Base-by-base conservation (phyloP, 2,888 invertebrate genomes). In the Zygogramma bicolorata region DNA sequence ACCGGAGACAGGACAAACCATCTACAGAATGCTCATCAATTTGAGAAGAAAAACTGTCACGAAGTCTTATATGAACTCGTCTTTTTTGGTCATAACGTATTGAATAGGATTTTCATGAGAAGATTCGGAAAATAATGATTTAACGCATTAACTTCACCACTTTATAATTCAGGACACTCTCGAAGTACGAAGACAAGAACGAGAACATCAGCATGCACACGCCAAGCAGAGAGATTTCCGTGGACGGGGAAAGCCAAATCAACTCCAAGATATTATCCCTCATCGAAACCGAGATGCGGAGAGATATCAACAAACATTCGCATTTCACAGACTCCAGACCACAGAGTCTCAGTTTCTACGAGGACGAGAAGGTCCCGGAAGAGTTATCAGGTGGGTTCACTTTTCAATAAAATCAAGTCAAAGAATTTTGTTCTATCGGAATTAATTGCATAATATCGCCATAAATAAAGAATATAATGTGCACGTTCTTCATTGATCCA, bases 231-330 rank as follows among this genome's bases (percentile, higher is more conserved):
- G 77, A 78, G 13, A 66, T 78, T 7, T 91, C 90, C 0, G 85
- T 90, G 18, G 91, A 90, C 75, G 88, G 88, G 0, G 91, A 91
- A 79, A 81, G 89, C 25, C 90, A 91, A 58, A 91, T 91, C 42
- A 91, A 91, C 77, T 83, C 86, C 13, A 87, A 87, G 79, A 87
- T 87, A 57, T 73, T 87, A 61, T 84, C 84, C 15, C 78, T 87
- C 29, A 87, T 87, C 29, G 87, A 87, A 74, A 84, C 85, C 0
- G 87, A 87, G 79, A 87, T 87, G 83, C 84, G 84, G 67, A 81
- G 85, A 62, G 87, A 87, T 74, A 83, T 85, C n/a, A 86, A 84
- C 67, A 86, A 85, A 71, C 86, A 86, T 77, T 83, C 85, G 3
- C 87, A 87, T 76, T 87, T 87, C 70, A 87, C 86, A 0, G 87